These are phyloP conservation scores for Epiblema foenella DNA, from an alignment of 2,888 invertebrate genomes.

Conservation along the genomic window DNA sequence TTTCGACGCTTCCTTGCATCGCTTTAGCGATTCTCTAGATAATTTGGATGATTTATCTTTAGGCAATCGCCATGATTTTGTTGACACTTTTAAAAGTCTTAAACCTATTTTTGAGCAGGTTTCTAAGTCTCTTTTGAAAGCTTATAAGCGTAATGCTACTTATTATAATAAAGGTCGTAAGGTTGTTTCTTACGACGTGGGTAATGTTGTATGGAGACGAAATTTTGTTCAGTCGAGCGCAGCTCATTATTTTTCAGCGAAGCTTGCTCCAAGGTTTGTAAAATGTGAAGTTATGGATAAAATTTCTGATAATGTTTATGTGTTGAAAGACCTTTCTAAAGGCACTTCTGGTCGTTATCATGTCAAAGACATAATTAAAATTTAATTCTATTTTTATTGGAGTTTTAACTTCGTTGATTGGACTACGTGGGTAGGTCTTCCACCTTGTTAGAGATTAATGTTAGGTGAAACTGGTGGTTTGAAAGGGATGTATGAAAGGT, in stretches of 20 bases:
- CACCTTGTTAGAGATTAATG: neutral
- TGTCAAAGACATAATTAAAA: conserved; percentile 31
- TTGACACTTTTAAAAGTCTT: neutral
- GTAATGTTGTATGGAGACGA: conserved; percentile 31
- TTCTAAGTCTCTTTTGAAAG: neutral
- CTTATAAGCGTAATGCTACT: conserved; percentile 20
- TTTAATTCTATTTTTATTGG: conserved; percentile 1
- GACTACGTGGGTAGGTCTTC: neutral
- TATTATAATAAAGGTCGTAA: conserved; percentile 27
- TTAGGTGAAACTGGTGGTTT: neutral
- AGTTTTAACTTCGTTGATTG: neutral
- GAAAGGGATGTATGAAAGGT: conserved; percentile 1
- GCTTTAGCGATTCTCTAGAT: neutral
- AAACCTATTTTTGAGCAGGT: conserved; percentile 14
- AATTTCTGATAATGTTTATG: conserved; percentile 29
- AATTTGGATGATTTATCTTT: conserved; percentile 8
- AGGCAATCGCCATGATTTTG: neutral
- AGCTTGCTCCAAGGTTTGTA: conserved; percentile 31
- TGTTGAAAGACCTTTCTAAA: conserved; percentile 22
- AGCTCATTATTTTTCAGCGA: conserved; percentile 25
- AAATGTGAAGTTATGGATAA: conserved; percentile 24
- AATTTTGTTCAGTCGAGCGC: conserved; percentile 27
- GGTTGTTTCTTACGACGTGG: conserved; percentile 9
- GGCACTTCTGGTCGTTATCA: conserved; percentile 27
- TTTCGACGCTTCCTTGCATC: conserved; percentile 20